Evolutionary conservation across 2,797 vertebrate species (phyloP), one percentile per base, ranked within the genome.

Genomic region (Tragopan temminckii): DNA sequence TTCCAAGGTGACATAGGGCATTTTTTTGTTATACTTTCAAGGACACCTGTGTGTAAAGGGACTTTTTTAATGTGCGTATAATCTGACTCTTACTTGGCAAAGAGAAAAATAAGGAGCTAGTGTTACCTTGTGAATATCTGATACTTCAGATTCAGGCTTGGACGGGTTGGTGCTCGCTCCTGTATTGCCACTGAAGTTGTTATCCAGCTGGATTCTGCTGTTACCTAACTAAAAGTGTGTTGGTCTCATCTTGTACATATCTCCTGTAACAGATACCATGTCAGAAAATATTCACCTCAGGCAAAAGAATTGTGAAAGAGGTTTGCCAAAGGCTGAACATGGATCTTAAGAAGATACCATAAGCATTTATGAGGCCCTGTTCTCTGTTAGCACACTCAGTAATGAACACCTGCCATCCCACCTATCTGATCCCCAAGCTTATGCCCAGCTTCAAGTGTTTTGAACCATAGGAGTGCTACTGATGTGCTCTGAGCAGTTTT

Each of bases 131-230:
- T 82, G 40, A 94, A 50, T 58, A 58, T 45, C 52, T 36, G 36
- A 11, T 79, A 14, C 55, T 72, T 84, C 74, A 31, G 46, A 40
- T 67, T 72, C n/a, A 74, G 18, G 57, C 5, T 42, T 20, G 5
- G 1, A 7, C 3, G 2, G 8, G 19, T 35, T 3, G 1, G 3
- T 13, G 3, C 38, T 88, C 0, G 0, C 10, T 78, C 63, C 25
- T 35, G 29, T 0, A 0, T 24, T 45, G 27, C 11, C 43, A 5
- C 11, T 70, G 20, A 94, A 79, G 20, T 45, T 9, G 31, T 63
- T 63, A 35, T 2, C 33, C 7, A 64, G 40, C 36, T 79, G 69
- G 31, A 64, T 88, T 59, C 16, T 57, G 40, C n/a, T 1, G 0
- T 31, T 76, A 14, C 1, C 7, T 52, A 20, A 57, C 43, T 29